Conservation (phyloP, 2,113 vertebrate genomes). For the Oriolus oriolus region DNA sequence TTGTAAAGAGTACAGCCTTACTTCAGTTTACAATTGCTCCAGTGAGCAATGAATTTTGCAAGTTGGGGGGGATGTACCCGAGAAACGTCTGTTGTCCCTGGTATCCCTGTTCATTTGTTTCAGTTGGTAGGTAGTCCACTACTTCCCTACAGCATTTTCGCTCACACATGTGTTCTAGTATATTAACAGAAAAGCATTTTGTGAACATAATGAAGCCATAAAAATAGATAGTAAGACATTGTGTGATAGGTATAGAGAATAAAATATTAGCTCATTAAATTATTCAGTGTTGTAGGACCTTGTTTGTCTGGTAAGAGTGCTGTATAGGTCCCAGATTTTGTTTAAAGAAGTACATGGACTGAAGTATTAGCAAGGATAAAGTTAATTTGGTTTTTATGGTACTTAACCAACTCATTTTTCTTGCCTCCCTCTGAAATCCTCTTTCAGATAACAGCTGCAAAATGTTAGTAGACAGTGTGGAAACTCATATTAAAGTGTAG, state of each 20-base stretch:
- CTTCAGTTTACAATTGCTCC: background rate
- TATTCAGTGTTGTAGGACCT: background rate
- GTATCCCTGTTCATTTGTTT: background rate
- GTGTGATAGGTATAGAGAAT: background rate
- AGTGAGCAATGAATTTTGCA: fast-evolving
- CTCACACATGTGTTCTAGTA: fast-evolving
- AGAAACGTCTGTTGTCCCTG: background rate
- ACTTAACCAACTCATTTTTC: background rate
- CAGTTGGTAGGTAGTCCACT: background rate
- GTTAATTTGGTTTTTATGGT: background rate
- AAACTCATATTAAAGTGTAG: background rate
- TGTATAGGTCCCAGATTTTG: background rate
- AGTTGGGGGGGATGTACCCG: fast-evolving
- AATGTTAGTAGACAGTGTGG: background rate
- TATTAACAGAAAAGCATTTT: background rate
- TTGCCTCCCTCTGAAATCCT: background rate
- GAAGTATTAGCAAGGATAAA: background rate
- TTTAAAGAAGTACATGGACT: background rate
- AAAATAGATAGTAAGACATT: background rate
- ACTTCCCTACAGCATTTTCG: background rate
- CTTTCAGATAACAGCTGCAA: background rate
- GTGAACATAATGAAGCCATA: background rate
- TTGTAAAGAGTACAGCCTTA: background rate
- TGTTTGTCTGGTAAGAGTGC: background rate
- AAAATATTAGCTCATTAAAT: background rate